phyloP scores from a whole-genome alignment of 2,888 invertebrate genomes.

The Acleris holmiana region DNA sequence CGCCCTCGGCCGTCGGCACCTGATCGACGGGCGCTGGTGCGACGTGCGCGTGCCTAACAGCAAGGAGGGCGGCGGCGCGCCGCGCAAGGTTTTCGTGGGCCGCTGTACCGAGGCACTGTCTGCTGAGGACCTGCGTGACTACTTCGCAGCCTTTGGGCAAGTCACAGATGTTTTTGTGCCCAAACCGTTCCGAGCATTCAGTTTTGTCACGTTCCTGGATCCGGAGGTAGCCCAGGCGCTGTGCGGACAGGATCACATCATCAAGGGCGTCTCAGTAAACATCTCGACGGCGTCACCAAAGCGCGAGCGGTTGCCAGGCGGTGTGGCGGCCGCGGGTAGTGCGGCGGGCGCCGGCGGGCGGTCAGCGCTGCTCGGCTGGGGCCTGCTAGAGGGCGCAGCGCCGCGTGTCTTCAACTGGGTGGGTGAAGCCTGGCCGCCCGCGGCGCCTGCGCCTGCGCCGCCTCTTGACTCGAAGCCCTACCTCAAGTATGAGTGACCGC shows the following conservation, averaged over 20 bases:
- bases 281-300: conserved; percentile 95
- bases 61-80: conserved; percentile 87
- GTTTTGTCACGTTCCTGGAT: conserved; percentile 93
- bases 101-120: conserved; percentile 92
- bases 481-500: conserved; percentile 76
- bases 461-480: conserved; percentile 71
- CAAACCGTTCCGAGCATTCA: conserved; percentile 92
- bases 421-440: conserved; percentile 56
- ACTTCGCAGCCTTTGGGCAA: conserved; percentile 91
- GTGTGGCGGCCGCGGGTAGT: conserved; percentile 31
- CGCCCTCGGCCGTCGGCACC: conserved; percentile 86
- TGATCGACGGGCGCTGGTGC: conserved; percentile 89
- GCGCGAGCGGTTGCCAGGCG: conserved; percentile 76
- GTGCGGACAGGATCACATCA: conserved; percentile 93
- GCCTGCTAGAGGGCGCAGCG: conserved; percentile 60
- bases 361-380: conserved; percentile 63
- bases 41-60: conserved; percentile 89
- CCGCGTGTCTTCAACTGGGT: conserved; percentile 59
- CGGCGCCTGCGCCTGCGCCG: conserved; percentile 47
- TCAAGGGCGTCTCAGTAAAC: conserved; percentile 93
- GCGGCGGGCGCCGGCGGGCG: conserved; percentile 26
- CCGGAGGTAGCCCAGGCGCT: conserved; percentile 91
- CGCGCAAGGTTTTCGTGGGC: conserved; percentile 92
- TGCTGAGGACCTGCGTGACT: conserved; percentile 90
- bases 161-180: conserved; percentile 95